phyloP scores from a whole-genome alignment of 2,797 vertebrate genomes.

The Hoplostethus mediterraneus region DNA sequence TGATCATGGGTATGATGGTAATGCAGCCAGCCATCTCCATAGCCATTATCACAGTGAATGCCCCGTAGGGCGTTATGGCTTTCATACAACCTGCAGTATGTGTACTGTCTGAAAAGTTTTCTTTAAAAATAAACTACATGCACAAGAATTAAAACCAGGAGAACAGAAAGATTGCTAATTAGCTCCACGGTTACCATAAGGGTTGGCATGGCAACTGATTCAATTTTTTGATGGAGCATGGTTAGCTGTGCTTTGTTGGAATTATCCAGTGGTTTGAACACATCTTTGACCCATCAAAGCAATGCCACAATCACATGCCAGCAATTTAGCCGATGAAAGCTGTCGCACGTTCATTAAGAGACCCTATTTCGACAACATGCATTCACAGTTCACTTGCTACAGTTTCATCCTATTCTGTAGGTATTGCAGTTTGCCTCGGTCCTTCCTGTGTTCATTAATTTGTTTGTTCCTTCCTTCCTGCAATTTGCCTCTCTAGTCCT shows the following conservation, averaged over 20 bases:
- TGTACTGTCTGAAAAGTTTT: constrained; percentile 4
- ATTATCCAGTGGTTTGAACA: neutral
- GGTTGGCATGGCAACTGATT: constrained; percentile 34
- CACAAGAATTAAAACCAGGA: constrained; percentile 13
- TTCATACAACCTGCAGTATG: neutral
- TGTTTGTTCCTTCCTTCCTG: neutral
- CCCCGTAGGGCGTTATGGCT: no score
- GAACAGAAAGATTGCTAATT: constrained; percentile 18
- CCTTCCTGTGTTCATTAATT: neutral
- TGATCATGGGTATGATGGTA: neutral
- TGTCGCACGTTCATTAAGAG: neutral
- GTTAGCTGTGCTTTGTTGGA: neutral
- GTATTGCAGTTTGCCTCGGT: neutral
- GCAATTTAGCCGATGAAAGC: neutral
- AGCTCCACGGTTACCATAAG: constrained; percentile 21
- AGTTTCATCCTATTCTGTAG: neutral
- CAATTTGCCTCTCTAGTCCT: neutral
- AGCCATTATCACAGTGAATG: no score
- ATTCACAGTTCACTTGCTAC: constrained; percentile 13
- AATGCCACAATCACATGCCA: no score
- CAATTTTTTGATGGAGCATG: constrained; percentile 23
- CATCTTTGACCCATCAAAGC: constrained; percentile 20
- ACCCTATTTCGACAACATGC: neutral
- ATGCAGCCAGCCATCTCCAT: no score
- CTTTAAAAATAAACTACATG: neutral